Evolutionary conservation across 2,113 vertebrate species (phyloP), one percentile per base, ranked within the genome.

Genomic region (Theristicus caerulescens): DNA sequence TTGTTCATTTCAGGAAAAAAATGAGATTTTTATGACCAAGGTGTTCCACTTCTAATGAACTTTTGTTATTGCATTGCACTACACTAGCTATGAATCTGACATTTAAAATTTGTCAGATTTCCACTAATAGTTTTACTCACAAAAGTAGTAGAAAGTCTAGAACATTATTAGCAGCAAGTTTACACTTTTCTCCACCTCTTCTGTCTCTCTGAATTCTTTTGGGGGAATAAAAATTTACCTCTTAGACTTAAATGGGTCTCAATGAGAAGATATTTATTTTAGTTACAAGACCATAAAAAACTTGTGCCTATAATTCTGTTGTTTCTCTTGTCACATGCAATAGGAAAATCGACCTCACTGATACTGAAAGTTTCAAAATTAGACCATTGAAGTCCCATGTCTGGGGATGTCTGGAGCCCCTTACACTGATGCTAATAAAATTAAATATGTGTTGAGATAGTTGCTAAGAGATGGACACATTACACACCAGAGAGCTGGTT

Each of bases 251-350:
- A 95, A 65, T 59, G 4, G 1, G 3, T 59, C 29, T 77, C 89
- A 84, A 27, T 52, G 51, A 80, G 44, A 93, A 96, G 83, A 81
- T 61, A 94, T 14, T 86, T 95, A 81, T 96, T 97, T 95, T 92
- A 89, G 80, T 92, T 93, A 40, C 40, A 94, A 80, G 67, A 81
- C 54, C 70, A 94, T 92, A 97, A 97, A 96, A 97, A 97, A 96
- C 27, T 49, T 21, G 55, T 64, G n/a, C 34, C 88, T 82, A 80
- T 87, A 85, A 92, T 92, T 97, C 78, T 88, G 24, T 54, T 88
- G 24, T 54, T 96, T 93, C 65, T 91, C 93, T 92, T 64, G 36
- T 73, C 66, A 58, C 11, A 92, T 95, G 72, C 79, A 80, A 47
- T 70, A 86, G 29, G 55, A 79, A 96, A 90, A 96, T 90, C 83